A percentile compares a stretch with the other conserved stretches of the same genome.
Evolutionary conservation across 2,888 invertebrate genomes (phyloP).

Genomic region (Iphiclides podalirius): DNA sequence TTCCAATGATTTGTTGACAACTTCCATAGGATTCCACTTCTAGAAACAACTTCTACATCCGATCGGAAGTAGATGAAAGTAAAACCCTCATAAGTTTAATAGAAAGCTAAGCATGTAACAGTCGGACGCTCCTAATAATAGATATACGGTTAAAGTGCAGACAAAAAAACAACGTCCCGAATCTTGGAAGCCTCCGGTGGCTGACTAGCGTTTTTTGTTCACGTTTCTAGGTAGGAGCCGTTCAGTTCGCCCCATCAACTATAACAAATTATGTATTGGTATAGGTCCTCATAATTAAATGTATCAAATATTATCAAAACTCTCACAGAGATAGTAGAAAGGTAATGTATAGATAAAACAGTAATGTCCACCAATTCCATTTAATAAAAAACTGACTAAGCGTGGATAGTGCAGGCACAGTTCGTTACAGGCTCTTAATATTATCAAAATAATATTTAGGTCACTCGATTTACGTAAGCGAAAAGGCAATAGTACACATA

Average conservation of each 20-base stretch:
- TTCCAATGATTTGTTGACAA: too few relatives aligned
- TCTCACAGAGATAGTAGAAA: too few relatives aligned
- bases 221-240: constrained; percentile 38
- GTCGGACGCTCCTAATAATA: constrained; percentile 65
- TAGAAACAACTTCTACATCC: too few relatives aligned
- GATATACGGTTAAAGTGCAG: constrained; percentile 46
- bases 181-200: constrained; percentile 56
- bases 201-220: constrained; percentile 49
- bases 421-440: not conserved
- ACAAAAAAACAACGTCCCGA: constrained; percentile 65
- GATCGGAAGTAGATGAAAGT: constrained; percentile 44
- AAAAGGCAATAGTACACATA: constrained; percentile 38
- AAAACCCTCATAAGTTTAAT: constrained; percentile 35
- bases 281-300: constrained; percentile 52
- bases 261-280: constrained; percentile 51
- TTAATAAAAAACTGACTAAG: not conserved
- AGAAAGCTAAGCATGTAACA: constrained; percentile 45
- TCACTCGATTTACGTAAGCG: constrained; percentile 37
- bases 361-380: too few relatives aligned
- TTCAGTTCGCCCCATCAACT: constrained; percentile 38
- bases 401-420: not conserved
- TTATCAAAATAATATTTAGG: constrained; percentile 20
- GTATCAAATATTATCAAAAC: not conserved
- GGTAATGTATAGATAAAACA: too few relatives aligned
- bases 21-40: too few relatives aligned